Evolutionary conservation across 2,888 invertebrate species (phyloP), one percentile per base, ranked within the genome.

Genomic region (Drosophila vallismaia): DNA sequence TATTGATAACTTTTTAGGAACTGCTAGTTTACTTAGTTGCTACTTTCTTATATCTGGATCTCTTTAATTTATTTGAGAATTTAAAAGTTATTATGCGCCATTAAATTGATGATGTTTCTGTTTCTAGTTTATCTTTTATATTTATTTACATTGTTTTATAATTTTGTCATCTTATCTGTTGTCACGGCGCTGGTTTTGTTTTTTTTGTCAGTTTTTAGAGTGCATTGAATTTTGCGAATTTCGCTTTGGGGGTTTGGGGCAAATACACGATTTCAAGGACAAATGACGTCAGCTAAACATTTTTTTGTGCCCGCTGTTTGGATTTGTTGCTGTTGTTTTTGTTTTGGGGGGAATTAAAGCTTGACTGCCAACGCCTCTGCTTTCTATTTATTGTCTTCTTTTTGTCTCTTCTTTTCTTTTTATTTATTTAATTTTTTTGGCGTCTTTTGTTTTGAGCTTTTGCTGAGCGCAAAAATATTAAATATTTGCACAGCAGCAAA

Each of bases 271-370:
- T 67, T 88, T 88, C 88, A 88, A 88, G 88, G 88, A 80, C 88
- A 89, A 76, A 79, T 88, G 89, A 89, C 88, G 89, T 88, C 88
- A 88, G 73, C 82, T 79, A 83, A 86, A 77, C 88, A 86, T 79
- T 86, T 85, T 85, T 77, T 64, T 53, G 68, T 60, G 62, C 31
- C 49, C 38, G 53, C 51, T 67, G 63, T 68, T 40, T 57, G 58
- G 12, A 42, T 9, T 24, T 51, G 53, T 26, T 54, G 42, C 26
- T 58, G 28, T 10, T 59, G 14, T 24, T 48, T 46, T 64, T 52
- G 44, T 36, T 45, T 36, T 59, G 53, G 29, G 40, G 62, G 60
- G 62, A 62, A 60, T 60, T 60, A 60, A 62, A 62, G 62, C 62
- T 60, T 62, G 62, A 60, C 62, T 60, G 51, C 45, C 64, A 50